Conservation (phyloP, 1,140 invertebrate species). For the Solenopsis fugax region DNA sequence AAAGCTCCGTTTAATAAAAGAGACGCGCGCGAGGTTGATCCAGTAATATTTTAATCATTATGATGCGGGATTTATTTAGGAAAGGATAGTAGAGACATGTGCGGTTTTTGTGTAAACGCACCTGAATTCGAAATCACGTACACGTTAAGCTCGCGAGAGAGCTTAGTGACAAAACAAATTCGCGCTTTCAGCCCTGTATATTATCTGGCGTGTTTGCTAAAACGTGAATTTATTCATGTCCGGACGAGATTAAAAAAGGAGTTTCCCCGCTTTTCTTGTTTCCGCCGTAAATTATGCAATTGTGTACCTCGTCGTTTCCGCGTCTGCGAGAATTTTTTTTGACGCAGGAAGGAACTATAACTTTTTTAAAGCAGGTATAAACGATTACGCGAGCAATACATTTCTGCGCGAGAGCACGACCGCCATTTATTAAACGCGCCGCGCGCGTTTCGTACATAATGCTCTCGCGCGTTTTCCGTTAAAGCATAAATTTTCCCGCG, state of each 20-base stretch:
- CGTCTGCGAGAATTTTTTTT: conserved; percentile 35
- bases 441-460: conserved; percentile 37
- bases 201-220: conserved; percentile 55
- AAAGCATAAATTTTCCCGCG: conserved; percentile 52
- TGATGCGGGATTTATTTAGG: conserved; percentile 22
- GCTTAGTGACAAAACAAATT: conserved; percentile 46
- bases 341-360: conserved; percentile 62
- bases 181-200: conserved; percentile 50
- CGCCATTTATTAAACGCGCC: conserved; percentile 57
- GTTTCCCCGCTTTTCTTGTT: conserved; percentile 47
- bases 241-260: conserved; percentile 55
- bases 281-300: conserved; percentile 57
- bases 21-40: not conserved
- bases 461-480: conserved; percentile 38
- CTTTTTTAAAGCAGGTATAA: conserved; percentile 61
- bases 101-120: conserved; percentile 34
- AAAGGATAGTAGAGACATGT: not conserved
- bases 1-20: not conserved
- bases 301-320: conserved; percentile 47
- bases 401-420: conserved; percentile 43
- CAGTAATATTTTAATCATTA: conserved; percentile 42
- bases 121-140: conserved; percentile 20
- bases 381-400: conserved; percentile 63
- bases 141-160: conserved; percentile 3
- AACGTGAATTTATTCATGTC: conserved; percentile 52